These are phyloP conservation scores for Scomber colias DNA, from an alignment of 2,113 vertebrate species.

Conservation along the genomic window DNA sequence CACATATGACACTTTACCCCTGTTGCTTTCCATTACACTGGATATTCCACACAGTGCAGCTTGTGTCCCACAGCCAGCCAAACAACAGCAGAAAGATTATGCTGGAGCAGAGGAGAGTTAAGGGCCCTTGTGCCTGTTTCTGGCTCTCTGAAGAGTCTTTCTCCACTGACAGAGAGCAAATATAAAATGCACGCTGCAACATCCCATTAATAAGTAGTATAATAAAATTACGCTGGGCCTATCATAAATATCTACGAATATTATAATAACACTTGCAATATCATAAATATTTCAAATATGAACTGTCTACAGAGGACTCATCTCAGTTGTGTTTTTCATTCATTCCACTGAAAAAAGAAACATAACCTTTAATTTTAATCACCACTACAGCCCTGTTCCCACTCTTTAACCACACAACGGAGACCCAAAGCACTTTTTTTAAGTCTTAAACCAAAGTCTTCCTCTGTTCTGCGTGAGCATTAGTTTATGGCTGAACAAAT, in stretches of 20 bases:
- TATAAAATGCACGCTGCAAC: not conserved
- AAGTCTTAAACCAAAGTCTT: not conserved
- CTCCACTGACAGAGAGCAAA: conserved; percentile 2
- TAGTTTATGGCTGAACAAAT: not conserved
- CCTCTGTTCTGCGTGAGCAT: not conserved
- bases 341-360: not conserved
- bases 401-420: not conserved
- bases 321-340: not conserved
- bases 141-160: conserved; percentile 8
- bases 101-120: not conserved
- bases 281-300: too few relatives aligned
- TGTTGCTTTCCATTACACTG: conserved; percentile 49
- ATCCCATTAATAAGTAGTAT: not conserved
- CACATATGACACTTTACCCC: conserved; percentile 34
- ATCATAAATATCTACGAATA: conserved; percentile 7
- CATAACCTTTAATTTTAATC: too few relatives aligned
- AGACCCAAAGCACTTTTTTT: not conserved
- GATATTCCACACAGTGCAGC: conserved; percentile 23
- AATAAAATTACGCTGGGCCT: not conserved
- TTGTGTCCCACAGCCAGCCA: conserved; percentile 19
- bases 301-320: not conserved
- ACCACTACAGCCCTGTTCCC: too few relatives aligned
- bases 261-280: too few relatives aligned
- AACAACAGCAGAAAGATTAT: conserved; percentile 3
- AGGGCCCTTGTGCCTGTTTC: not conserved